phyloP scores from a whole-genome alignment of 2,113 vertebrate species.

The Corynorhinus townsendii region DNA sequence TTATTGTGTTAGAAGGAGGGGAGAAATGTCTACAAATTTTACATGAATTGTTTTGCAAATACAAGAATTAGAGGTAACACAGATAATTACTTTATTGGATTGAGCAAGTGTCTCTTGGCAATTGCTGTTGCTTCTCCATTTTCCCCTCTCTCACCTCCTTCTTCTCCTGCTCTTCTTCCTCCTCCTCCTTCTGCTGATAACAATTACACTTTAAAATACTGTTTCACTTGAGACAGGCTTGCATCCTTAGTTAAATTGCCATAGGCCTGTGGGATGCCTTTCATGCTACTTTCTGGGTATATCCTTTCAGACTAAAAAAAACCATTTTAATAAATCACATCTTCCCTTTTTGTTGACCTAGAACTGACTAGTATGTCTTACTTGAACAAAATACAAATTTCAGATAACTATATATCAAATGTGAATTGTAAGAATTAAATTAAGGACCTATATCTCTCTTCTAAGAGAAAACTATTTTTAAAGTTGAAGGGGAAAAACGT shows the following conservation, averaged over 20 bases:
- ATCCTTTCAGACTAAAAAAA: neutral
- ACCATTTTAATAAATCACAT: constrained; percentile 20
- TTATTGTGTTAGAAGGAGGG: constrained; percentile 43
- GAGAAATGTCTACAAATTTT: constrained; percentile 39
- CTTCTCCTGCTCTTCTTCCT: neutral
- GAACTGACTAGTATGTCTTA: neutral
- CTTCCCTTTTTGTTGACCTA: constrained; percentile 14
- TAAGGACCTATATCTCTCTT: neutral
- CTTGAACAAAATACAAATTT: constrained; percentile 44
- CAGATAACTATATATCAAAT: constrained; percentile 7
- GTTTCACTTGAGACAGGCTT: neutral
- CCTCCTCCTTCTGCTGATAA: neutral
- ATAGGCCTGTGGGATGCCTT: neutral
- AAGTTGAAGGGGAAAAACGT: neutral
- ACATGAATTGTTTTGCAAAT: constrained; percentile 65
- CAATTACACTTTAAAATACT: neutral
- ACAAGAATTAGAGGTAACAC: constrained; percentile 64
- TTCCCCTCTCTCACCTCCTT: accelerated
- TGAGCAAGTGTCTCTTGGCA: constrained; percentile 46
- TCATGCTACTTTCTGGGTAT: neutral
- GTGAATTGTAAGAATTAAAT: constrained; percentile 39
- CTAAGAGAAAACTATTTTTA: constrained; percentile 21
- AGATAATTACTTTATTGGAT: constrained; percentile 51
- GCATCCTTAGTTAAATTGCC: neutral
- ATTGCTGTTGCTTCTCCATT: neutral